Evolutionary conservation across 2,797 vertebrate genomes (phyloP).

Genomic region (Paguma larvata): DNA sequence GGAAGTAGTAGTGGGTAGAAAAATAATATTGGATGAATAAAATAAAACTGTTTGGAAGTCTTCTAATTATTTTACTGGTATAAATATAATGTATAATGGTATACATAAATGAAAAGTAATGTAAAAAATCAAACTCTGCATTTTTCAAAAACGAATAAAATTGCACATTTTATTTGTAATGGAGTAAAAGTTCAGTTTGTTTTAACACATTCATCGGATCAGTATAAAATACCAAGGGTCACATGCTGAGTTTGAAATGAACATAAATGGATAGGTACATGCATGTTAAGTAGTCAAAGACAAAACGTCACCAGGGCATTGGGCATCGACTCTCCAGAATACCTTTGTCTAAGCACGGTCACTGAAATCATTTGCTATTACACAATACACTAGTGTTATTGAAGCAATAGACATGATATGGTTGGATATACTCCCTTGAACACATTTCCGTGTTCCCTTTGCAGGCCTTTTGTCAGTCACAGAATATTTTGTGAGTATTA

Average conservation of each 20-base stretch:
- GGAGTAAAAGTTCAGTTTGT: neutral
- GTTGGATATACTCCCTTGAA: neutral
- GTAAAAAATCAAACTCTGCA: neutral
- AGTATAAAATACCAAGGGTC: neutral
- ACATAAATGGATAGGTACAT: neutral
- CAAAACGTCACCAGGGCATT: neutral
- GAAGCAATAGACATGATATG: neutral
- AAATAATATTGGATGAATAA: neutral
- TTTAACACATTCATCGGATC: neutral
- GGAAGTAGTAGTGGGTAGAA: neutral
- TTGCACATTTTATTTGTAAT: neutral
- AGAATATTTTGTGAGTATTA: neutral
- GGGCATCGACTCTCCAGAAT: neutral
- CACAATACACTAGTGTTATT: neutral
- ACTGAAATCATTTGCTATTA: neutral
- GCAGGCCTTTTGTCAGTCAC: neutral
- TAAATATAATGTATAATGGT: neutral
- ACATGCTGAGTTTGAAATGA: neutral
- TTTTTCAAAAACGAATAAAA: constrained; percentile 26
- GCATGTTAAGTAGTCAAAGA: neutral
- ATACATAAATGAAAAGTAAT: neutral
- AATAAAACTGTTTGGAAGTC: neutral
- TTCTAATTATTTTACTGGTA: neutral
- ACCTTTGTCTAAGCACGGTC: neutral
- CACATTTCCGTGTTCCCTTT: neutral